These are phyloP conservation scores for Coronaproctus castanopsis DNA, from an alignment of 2,888 invertebrate species.

Conservation along the genomic window DNA sequence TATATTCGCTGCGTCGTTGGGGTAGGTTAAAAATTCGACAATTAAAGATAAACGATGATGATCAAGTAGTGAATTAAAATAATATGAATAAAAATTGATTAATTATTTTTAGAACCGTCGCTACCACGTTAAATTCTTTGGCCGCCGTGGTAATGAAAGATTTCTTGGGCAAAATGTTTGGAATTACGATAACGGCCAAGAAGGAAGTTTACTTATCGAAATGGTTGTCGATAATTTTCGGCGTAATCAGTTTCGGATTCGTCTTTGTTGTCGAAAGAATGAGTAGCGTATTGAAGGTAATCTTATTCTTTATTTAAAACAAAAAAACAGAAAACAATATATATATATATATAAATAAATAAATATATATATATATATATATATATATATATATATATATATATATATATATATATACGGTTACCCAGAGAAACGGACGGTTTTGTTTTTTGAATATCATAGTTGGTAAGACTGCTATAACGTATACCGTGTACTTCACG, in stretches of 20 bases:
- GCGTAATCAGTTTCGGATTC: conserved; percentile 51
- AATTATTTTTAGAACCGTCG: conserved; percentile 53
- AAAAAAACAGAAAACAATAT: no score
- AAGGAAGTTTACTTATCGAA: conserved; percentile 54
- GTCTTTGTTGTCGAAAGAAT: conserved; percentile 71
- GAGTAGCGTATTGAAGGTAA: conserved; percentile 65
- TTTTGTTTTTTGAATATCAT: no score
- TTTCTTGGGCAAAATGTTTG: conserved; percentile 49
- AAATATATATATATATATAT: neutral
- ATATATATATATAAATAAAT: neutral
- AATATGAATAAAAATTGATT: no score
- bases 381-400: no score
- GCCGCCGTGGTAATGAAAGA: conserved; percentile 83
- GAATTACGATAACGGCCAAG: conserved; percentile 46
- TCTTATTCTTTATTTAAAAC: neutral
- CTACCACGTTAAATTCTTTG: conserved; percentile 81
- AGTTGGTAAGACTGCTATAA: no score
- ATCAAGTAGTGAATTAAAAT: no score
- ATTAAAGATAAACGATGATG: no score
- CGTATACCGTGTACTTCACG: no score
- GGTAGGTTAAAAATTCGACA: no score
- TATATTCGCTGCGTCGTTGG: conserved; percentile 79
- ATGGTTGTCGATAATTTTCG: conserved; percentile 47
- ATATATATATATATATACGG: no score
- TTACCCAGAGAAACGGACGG: no score